Base-by-base conservation (phyloP, 2,888 invertebrate genomes). In the Lamellibrachia satsuma region DNA sequence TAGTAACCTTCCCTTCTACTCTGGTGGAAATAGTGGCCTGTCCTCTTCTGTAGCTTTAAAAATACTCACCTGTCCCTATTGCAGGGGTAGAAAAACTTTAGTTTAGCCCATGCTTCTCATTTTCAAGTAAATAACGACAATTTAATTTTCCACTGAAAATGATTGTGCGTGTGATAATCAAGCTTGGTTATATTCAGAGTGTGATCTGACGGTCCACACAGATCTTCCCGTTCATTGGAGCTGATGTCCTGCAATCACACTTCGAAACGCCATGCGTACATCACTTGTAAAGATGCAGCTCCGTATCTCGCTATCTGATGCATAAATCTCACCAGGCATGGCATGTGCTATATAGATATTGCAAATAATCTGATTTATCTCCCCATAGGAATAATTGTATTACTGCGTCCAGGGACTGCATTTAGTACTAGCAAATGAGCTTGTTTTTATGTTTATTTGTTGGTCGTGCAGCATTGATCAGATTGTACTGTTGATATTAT, bases 351-450 rank as follows among this genome's bases (percentile, higher is more conserved):
- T 2, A n/a, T 75, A 75, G 75, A 75, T 75, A 75, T 75, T 75
- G 75, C 75, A 75, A 15, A 75, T 75, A 75, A 75, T 75, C 75
- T 75, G 75, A 75, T 75, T 75, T 75, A 75, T 75, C 22, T n/a
- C 22, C 75, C 22, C 75, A 2, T 75, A 75, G 75, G 75, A 75
- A n/a, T 75, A 75, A 75, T 75, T 75, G 15, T 75, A 75, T 75
- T n/a, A 75, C 22, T 22, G 75, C 22, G n/a, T 22, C 6, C 22
- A 22, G 75, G 22, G 75, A 75, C 75, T 75, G 22, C 75, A 75
- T 75, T 75, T 75, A 75, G 75, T 75, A 22, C 22, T 15, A 75
- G 75, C 22, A n/a, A 75, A 75, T n/a, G 75, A 75, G 22, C 15
- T 75, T 75, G 75, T 75, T 75, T 15, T 75, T 75, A 6, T 75